Evolutionary conservation across 2,888 invertebrate genomes (phyloP).

Genomic region (Lysandra coridon): DNA sequence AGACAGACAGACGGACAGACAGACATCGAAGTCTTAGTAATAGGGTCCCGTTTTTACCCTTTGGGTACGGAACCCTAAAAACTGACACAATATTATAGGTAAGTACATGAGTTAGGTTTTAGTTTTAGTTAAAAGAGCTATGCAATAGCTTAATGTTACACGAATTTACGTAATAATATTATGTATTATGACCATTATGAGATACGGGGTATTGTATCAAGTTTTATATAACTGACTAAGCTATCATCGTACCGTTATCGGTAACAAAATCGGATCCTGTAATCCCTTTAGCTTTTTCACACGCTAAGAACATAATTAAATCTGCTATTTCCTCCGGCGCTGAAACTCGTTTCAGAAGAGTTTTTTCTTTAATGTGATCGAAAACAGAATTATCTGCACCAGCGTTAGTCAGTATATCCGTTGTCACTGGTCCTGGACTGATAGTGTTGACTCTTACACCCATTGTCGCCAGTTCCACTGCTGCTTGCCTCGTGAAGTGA

Average conservation of each 20-base stretch:
- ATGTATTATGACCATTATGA: background rate
- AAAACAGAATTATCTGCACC: background rate
- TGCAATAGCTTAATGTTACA: no score
- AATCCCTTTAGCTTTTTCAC: slow-evolving; percentile 44
- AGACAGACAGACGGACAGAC: no score
- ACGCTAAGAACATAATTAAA: slow-evolving; percentile 43
- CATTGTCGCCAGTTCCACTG: slow-evolving; percentile 81
- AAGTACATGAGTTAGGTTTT: no score
- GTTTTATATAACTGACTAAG: background rate
- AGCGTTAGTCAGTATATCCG: slow-evolving; percentile 35
- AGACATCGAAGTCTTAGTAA: no score
- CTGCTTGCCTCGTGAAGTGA: slow-evolving; percentile 85
- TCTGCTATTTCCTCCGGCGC: slow-evolving; percentile 45
- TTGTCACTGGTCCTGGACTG: slow-evolving; percentile 62
- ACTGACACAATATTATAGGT: no score
- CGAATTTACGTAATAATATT: no score
- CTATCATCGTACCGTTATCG: slow-evolving; percentile 44
- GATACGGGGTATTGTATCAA: no score
- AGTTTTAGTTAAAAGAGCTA: no score
- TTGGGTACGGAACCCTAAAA: no score
- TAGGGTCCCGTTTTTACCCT: no score
- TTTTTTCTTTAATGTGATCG: background rate
- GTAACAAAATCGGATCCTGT: slow-evolving; percentile 45
- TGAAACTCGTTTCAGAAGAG: slow-evolving; percentile 36
- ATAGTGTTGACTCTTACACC: slow-evolving; percentile 84